A percentile compares a stretch with the other conserved stretches of the same genome.
phyloP scores from a whole-genome alignment of 2,888 invertebrate genomes.

The Rapana venosa region DNA sequence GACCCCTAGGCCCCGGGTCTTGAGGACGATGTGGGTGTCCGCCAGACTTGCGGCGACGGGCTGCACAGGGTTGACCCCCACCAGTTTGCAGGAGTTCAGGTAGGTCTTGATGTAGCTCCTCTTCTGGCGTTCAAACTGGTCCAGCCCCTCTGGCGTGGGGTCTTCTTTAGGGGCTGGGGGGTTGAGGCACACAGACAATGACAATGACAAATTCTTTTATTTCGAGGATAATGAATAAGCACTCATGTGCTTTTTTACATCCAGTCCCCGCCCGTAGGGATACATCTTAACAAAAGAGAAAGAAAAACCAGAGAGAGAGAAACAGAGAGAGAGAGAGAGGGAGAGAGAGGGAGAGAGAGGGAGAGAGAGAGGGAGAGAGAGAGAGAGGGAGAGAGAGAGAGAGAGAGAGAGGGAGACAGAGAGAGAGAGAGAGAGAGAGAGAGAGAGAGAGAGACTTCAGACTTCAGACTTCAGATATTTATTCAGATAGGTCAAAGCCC shows the following conservation, averaged over 20 bases:
- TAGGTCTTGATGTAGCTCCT: conserved; percentile 57
- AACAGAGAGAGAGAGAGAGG: background rate
- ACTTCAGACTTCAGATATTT: too few species aligned
- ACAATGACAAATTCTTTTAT: too few species aligned
- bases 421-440: too few species aligned
- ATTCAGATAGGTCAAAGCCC: too few species aligned
- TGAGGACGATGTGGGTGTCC: conserved; percentile 57
- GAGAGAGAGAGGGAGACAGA: background rate
- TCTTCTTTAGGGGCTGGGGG: background rate
- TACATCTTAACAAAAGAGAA: background rate
- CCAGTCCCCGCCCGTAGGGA: background rate
- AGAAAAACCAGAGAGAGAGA: background rate
- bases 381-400: background rate
- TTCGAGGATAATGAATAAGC: too few species aligned
- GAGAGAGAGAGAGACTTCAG: too few species aligned
- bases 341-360: background rate
- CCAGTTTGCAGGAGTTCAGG: conserved; percentile 56
- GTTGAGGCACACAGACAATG: background rate
- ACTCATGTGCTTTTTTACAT: too few species aligned
- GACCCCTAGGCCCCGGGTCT: conserved; percentile 63
- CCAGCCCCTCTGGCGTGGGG: conserved; percentile 47
- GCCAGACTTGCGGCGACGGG: conserved; percentile 58
- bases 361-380: too few species aligned
- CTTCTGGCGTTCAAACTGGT: conserved; percentile 49
- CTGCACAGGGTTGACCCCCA: conserved; percentile 59